phyloP scores from a whole-genome alignment of 2,888 invertebrate species.

The Philereme vetulata region DNA sequence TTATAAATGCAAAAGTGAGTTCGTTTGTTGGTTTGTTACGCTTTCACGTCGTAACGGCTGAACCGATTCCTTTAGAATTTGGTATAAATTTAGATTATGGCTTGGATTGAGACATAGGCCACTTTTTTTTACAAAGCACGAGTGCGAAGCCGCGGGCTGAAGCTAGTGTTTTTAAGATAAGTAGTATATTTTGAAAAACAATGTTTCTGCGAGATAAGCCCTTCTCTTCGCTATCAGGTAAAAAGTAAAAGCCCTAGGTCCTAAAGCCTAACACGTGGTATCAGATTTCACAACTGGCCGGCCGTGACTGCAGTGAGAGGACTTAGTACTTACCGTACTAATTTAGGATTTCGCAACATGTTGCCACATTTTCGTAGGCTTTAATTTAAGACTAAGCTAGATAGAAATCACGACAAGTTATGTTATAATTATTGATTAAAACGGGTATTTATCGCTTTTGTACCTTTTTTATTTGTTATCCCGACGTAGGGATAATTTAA shows the following conservation, averaged over 20 bases:
- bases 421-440: too few species aligned
- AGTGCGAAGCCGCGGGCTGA: neutral
- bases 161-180: neutral
- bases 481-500: too few species aligned
- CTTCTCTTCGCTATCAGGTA: neutral
- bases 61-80: too few species aligned
- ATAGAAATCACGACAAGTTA: conserved; percentile 2
- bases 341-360: conserved; percentile 28
- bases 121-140: neutral
- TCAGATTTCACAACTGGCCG: conserved; percentile 23
- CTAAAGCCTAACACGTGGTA: conserved; percentile 24
- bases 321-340: conserved; percentile 13
- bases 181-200: too few species aligned
- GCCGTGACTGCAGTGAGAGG: conserved; percentile 32
- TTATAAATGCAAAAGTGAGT: too few species aligned
- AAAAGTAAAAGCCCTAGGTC: conserved; percentile 22
- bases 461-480: too few species aligned
- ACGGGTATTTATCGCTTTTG: too few species aligned
- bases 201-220: neutral
- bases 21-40: too few species aligned
- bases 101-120: neutral
- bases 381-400: conserved; percentile 20
- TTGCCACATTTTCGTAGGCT: conserved; percentile 27
- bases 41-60: too few species aligned
- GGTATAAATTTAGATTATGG: too few species aligned